phyloP scores from a whole-genome alignment of 2,888 invertebrate species.

The Stratiomys singularior region DNA sequence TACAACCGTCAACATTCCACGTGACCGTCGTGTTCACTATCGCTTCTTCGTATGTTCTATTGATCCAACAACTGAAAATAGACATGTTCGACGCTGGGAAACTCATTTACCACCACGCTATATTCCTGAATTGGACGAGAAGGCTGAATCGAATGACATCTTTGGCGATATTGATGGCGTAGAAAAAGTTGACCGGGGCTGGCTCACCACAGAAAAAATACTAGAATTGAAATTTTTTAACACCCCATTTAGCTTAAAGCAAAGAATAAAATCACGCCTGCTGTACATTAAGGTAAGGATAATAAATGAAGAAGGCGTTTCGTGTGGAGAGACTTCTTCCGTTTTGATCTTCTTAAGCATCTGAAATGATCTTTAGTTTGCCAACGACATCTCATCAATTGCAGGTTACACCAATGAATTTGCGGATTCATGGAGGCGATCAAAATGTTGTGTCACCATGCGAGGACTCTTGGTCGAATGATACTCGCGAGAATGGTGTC shows the following conservation, averaged over 20 bases:
- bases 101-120: constrained; percentile 76
- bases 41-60: constrained; percentile 81
- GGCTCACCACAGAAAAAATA: constrained; percentile 85
- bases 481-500: constrained; percentile 70
- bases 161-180: constrained; percentile 75
- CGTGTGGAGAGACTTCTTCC: neutral
- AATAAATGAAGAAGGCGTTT: neutral
- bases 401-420: constrained; percentile 77
- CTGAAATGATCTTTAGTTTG: neutral
- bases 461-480: constrained; percentile 74
- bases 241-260: constrained; percentile 80
- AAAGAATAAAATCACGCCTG: constrained; percentile 73
- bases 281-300: constrained; percentile 74
- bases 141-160: constrained; percentile 65
- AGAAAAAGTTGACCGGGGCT: constrained; percentile 77
- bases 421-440: constrained; percentile 67
- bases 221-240: constrained; percentile 86
- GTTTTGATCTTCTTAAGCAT: constrained; percentile 1
- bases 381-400: constrained; percentile 24
- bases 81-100: constrained; percentile 83
- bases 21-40: constrained; percentile 74
- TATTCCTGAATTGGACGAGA: constrained; percentile 66
- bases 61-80: constrained; percentile 68
- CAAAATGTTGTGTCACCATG: constrained; percentile 60
- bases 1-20: constrained; percentile 73